phyloP scores from a whole-genome alignment of 1,140 invertebrate genomes.

The Macrobrachium nipponense region DNA sequence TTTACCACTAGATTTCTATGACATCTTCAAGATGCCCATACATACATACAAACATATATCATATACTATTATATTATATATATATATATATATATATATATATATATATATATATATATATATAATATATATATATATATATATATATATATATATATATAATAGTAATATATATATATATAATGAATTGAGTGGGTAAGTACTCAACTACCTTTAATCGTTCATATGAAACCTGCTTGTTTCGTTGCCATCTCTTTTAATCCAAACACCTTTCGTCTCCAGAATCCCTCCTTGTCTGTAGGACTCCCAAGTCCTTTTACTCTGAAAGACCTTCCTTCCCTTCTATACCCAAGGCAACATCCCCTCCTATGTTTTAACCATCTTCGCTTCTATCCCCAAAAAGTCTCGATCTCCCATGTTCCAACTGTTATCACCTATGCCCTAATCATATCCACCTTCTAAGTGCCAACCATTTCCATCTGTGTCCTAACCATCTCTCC shows the following conservation, averaged over 20 bases:
- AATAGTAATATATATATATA: not conserved
- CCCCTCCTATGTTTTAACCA: no score
- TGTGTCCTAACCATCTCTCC: no score
- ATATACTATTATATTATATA: not conserved
- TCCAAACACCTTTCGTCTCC: not conserved
- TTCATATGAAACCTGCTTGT: not conserved
- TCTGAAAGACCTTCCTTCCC: not conserved
- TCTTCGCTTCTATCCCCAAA: not conserved
- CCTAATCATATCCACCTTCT: not conserved
- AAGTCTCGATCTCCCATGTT: not conserved
- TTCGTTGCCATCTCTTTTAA: not conserved
- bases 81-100: not conserved
- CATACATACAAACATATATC: no score
- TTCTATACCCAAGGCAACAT: no score
- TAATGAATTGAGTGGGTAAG: no score
- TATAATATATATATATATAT: constrained; percentile 10
- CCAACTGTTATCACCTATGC: not conserved
- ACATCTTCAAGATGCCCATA: no score
- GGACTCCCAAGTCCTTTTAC: not conserved
- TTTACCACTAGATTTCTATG: no score
- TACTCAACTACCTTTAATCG: no score
- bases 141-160: not conserved
- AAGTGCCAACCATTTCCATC: no score
- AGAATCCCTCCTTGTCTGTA: no score
- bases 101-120: not conserved